These are phyloP conservation scores for Halcyon badia DNA, from an alignment of 2,797 vertebrate genomes.

Conservation along the genomic window DNA sequence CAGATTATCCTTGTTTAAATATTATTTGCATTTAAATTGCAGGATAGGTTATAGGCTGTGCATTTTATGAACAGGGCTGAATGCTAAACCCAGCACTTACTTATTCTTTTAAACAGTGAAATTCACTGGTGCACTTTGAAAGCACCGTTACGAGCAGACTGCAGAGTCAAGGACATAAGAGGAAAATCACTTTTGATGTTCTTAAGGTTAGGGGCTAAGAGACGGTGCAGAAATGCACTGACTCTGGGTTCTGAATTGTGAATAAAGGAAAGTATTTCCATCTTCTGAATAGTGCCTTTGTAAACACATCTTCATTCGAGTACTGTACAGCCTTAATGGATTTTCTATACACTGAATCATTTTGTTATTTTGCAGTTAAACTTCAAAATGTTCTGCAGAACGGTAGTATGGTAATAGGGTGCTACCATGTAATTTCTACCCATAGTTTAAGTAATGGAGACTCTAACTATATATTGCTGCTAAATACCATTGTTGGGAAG, in stretches of 20 bases:
- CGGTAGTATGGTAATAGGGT: not conserved
- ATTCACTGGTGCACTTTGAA: not conserved
- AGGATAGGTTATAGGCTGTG: conserved; percentile 39
- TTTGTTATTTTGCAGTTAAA: conserved; percentile 64
- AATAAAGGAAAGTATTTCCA: conserved; percentile 27
- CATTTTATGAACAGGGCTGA: conserved; percentile 62
- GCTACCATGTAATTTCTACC: conserved; percentile 17
- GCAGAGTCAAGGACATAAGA: not conserved
- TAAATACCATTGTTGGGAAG: conserved; percentile 41
- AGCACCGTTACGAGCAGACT: not conserved
- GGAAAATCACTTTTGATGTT: conserved; percentile 3
- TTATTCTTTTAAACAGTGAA: not conserved
- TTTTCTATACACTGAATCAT: conserved; percentile 58
- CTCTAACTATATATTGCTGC: not conserved
- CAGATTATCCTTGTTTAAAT: conserved; percentile 79
- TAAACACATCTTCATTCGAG: conserved; percentile 56
- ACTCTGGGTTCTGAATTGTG: not conserved
- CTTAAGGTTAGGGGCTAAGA: not conserved
- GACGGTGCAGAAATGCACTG: not conserved
- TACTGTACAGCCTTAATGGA: conserved; percentile 64
- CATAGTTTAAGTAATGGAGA: not conserved
- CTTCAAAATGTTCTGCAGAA: conserved; percentile 58
- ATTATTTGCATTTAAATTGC: conserved; percentile 81
- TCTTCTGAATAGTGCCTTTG: conserved; percentile 24
- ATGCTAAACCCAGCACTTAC: conserved; percentile 59